Evolutionary conservation across 2,888 invertebrate genomes (phyloP), one percentile per base, ranked within the genome.

Genomic region (Macrosiphum euphorbiae): DNA sequence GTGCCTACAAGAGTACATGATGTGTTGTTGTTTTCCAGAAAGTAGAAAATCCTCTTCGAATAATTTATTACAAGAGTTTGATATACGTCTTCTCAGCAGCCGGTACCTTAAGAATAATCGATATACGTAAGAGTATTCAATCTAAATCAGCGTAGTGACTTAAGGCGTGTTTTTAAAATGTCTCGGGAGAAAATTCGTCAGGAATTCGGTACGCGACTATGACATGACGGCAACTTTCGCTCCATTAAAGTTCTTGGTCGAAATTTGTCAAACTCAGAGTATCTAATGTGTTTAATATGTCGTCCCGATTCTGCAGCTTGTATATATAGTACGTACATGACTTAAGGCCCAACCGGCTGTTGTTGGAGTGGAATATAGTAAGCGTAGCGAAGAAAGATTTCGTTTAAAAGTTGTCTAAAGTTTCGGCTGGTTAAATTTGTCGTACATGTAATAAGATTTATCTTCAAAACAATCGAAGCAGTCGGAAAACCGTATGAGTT

Each of bases 241-340:
- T 90, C 93, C 88, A 90, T 93, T 89, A 90, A 93, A 93, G 90
- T 93, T 89, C 35, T 35, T 58, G 58, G 88, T 58, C 16, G 84
- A 90, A 86, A 90, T 93, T 93, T 93, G 85, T 93, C 93, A 93
- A 85, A 93, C 89, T 93, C 89, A 35, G 85, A 44, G 90, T 85
- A 41, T 90, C 58, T 92, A 92, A 93, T 90, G 84, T 41, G 89
- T 89, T 90, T 90, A 85, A 90, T 93, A 93, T 90, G 89, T 93
- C 84, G 89, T 84, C 88, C 44, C 55, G 58, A 44, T 85, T 89
- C 24, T 85, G 16, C n/a, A 24, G 16, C n/a, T 10, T 58, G n/a
- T 58, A 58, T 16, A 50, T 35, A 61, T 58, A 87, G 26, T 24
- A 3, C 78, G 44, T 44, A 28, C 28, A 50, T 26, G 58, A 85